Percentiles rank a stretch among this genome's conserved stretches.
Conservation (phyloP, 2,888 invertebrate genomes). For the Hybos culiciformis region DNA sequence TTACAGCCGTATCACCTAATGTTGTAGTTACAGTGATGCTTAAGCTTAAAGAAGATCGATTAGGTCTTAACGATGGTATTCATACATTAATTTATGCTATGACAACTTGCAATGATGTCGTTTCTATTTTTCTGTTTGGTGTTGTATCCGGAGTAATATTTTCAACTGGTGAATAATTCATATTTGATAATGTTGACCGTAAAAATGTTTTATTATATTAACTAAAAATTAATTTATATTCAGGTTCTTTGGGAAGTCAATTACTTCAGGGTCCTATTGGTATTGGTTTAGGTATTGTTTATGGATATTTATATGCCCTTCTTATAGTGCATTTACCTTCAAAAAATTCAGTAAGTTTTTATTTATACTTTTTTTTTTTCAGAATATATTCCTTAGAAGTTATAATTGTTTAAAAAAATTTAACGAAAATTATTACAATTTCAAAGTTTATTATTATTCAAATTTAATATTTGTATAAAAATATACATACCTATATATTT, state of each 20-base stretch:
- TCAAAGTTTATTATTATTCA: no score
- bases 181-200: not conserved
- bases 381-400: not conserved
- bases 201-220: not conserved
- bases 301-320: slow-evolving; percentile 47
- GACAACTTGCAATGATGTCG: slow-evolving; percentile 57
- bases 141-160: slow-evolving; percentile 51
- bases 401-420: no score
- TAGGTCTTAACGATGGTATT: slow-evolving; percentile 57
- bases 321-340: slow-evolving; percentile 48
- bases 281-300: slow-evolving; percentile 44
- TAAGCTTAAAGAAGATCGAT: slow-evolving; percentile 40
- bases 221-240: not conserved
- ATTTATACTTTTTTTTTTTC: not conserved
- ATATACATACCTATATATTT: no score
- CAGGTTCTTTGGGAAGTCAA: slow-evolving; percentile 37
- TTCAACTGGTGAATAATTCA: slow-evolving; percentile 37
- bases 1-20: slow-evolving; percentile 59
- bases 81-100: slow-evolving; percentile 49
- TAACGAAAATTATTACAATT: no score
- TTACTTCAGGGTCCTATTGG: slow-evolving; percentile 45
- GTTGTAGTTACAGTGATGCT: slow-evolving; percentile 59
- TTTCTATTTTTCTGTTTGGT: slow-evolving; percentile 60
- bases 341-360: slow-evolving; percentile 28
- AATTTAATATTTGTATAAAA: no score